A percentile compares a stretch with the other conserved stretches of the same genome.
phyloP scores from a whole-genome alignment of 2,888 invertebrate genomes.

The Diarsia dahlii region DNA sequence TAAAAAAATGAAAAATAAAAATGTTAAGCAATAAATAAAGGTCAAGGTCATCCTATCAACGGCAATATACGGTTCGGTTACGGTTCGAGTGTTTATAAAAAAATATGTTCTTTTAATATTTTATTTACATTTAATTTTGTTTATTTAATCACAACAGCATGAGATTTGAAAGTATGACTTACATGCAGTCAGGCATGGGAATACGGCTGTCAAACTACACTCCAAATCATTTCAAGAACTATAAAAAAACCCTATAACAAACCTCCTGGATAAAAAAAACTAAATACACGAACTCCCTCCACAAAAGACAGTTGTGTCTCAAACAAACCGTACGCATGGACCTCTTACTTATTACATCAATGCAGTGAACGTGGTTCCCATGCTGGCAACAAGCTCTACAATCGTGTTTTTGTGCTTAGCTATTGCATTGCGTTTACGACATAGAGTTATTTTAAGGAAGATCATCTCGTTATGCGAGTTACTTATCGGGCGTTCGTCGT shows the following conservation, averaged over 20 bases:
- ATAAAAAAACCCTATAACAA: background rate
- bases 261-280: background rate
- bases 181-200: background rate
- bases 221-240: background rate
- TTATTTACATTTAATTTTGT: background rate
- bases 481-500: conserved; percentile 31
- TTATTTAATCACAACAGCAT: background rate
- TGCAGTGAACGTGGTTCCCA: conserved; percentile 76
- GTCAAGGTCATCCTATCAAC: no score
- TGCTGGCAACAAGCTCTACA: conserved; percentile 64
- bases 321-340: conserved; percentile 41
- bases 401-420: conserved; percentile 70
- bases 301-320: conserved; percentile 8
- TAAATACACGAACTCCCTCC: conserved; percentile 2
- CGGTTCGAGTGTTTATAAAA: background rate
- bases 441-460: conserved; percentile 43
- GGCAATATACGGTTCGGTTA: no score
- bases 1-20: no score
- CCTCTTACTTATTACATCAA: conserved; percentile 73
- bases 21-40: no score
- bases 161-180: background rate
- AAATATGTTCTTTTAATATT: background rate
- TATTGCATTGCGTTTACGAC: conserved; percentile 64
- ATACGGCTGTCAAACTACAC: background rate
- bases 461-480: conserved; percentile 38